phyloP scores from a whole-genome alignment of 2,888 invertebrate genomes.

The Synergus laeviventris region DNA sequence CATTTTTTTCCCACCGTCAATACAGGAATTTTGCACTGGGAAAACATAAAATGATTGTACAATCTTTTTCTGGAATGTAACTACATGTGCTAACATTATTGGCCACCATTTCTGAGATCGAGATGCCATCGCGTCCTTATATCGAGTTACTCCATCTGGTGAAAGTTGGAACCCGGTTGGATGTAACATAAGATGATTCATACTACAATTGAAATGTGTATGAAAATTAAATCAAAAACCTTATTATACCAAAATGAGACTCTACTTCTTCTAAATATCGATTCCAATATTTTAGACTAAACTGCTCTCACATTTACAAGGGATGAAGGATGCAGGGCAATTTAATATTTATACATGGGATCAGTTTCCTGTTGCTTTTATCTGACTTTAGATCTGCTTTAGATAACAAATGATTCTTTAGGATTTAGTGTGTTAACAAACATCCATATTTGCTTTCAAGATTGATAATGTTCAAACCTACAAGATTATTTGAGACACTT shows the following conservation, averaged over 20 bases:
- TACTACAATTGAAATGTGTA: neutral
- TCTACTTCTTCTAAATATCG: neutral
- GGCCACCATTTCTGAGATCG: conserved; percentile 1
- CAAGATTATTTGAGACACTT: neutral
- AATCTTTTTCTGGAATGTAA: neutral
- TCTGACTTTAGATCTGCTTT: too few species aligned
- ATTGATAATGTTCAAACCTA: neutral
- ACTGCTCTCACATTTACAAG: neutral
- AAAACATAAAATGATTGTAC: neutral
- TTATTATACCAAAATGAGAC: neutral
- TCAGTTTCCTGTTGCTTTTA: too few species aligned
- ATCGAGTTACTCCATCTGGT: neutral
- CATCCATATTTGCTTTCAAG: too few species aligned
- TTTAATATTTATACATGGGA: too few species aligned
- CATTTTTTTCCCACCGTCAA: neutral
- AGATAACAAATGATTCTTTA: too few species aligned
- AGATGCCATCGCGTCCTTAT: neutral
- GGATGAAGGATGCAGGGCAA: too few species aligned
- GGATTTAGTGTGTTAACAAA: too few species aligned
- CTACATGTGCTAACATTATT: neutral
- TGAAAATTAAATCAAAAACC: neutral
- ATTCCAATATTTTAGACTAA: neutral
- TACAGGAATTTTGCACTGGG: neutral
- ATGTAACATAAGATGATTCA: neutral
- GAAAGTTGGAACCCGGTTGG: neutral